Evolutionary conservation across 2,888 invertebrate species (phyloP).

Genomic region (Drosophila melanosoma): DNA sequence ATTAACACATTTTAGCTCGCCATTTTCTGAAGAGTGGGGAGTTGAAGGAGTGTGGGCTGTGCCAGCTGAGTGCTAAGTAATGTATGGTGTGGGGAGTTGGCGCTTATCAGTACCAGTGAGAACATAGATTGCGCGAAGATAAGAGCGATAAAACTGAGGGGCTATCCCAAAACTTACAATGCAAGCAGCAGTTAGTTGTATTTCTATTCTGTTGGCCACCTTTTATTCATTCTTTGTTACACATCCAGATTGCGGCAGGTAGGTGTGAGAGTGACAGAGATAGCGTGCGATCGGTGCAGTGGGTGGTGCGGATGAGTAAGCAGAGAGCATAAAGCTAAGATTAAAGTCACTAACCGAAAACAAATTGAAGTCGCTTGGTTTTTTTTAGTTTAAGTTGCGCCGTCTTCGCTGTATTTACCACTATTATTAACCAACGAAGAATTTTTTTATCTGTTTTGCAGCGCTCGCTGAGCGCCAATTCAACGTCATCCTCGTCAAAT

Average conservation of each 20-base stretch:
- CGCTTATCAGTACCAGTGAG: slow-evolving; percentile 67
- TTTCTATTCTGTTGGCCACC: slow-evolving; percentile 33
- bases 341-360: slow-evolving; percentile 7
- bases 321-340: background rate
- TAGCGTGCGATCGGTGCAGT: background rate
- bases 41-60: background rate
- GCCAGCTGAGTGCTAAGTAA: background rate
- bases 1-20: slow-evolving; percentile 17
- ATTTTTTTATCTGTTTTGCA: slow-evolving; percentile 43
- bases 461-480: slow-evolving; percentile 80
- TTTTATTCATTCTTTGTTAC: slow-evolving; percentile 62
- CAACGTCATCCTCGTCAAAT: slow-evolving; percentile 78
- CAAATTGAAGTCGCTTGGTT: slow-evolving; percentile 6
- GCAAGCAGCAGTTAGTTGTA: slow-evolving; percentile 17
- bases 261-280: slow-evolving; percentile 5
- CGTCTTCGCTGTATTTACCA: slow-evolving; percentile 13
- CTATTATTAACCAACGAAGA: background rate
- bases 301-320: background rate
- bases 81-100: slow-evolving; percentile 10
- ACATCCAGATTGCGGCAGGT: slow-evolving; percentile 44
- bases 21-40: background rate
- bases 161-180: slow-evolving; percentile 13
- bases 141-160: slow-evolving; percentile 55
- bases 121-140: slow-evolving; percentile 56
- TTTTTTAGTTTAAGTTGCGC: slow-evolving; percentile 25